Base-by-base conservation (phyloP, 2,797 vertebrate species). In the Aythya fuligula region DNA sequence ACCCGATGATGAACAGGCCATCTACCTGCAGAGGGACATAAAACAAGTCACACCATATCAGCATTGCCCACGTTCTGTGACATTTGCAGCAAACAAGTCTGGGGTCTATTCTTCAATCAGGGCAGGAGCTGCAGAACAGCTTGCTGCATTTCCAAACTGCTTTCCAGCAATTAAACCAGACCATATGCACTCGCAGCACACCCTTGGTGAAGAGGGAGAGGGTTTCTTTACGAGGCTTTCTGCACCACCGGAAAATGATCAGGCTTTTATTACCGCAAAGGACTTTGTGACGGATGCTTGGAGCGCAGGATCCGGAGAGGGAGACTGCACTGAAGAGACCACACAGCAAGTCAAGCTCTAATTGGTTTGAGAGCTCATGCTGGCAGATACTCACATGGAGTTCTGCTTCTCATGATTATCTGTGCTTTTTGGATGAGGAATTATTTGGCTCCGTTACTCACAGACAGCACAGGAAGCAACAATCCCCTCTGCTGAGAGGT, bases 1-100 rank as follows among this genome's bases (percentile, higher is more conserved):
- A 99, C 69, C 99, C 99, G 4, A 99, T 99, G 96, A 99, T 99
- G 95, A 99, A 99, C 38, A 99, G 96, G 43, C 99, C 99, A 0
- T 99, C 99, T 36, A 99, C 99, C 99, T 99, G 97, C 30, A 60
- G 41, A 51, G 32, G 24, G 34, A n/a, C 4, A 24, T 4, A 25
- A 49, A 49, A 8, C 27, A 87, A 24, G 74, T 56, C 41, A 36
- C 8, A 60, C 0, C 0, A 21, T 14, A 51, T 90, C 80, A 88
- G 66, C 79, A 45, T 3, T 1, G 34, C 17, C 3, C 0, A 0
- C 8, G 4, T 88, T 27, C 77, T 28, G 36, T 8, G 11, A 43
- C 57, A 38, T 19, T 13, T 49, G 69, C 72, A 25, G 54, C 74
- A 51, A 87, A 72, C 60, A 41, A 3, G 27, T n/a, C 71, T 8